Evolutionary conservation across 2,888 invertebrate genomes (phyloP), one percentile per base, ranked within the genome.

Genomic region (Eristalis arbustorum): DNA sequence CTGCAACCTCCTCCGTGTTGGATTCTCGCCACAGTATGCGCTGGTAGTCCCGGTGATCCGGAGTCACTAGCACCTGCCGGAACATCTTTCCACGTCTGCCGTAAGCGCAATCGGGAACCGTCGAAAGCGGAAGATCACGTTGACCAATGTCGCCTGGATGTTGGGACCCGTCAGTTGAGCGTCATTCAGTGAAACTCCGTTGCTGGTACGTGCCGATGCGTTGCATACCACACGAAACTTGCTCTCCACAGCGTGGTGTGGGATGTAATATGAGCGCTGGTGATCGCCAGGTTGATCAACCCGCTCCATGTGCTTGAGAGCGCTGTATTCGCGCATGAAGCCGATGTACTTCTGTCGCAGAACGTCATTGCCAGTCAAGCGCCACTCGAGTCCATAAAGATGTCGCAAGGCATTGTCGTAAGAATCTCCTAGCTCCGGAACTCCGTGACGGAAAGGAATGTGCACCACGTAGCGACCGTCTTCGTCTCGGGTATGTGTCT

Each of bases 161-260:
- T 40, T 75, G 8, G 67, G 56, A 13, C n/a, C n/a, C n/a, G n/a
- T n/a, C n/a, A n/a, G n/a, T n/a, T n/a, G n/a, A n/a, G n/a, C 22
- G 23, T 85, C 81, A 25, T 81, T 88, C 4, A 80, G 42, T 1
- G 83, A 84, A 23, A 83, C 37, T 8, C 75, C 74, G 61, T 23
- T 75, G 22, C 28, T 67, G 3, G 69, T 62, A 13, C 67, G 56
- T 8, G 72, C 79, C 3, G 83, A 84, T 18, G 73, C 73, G 28
- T 76, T 80, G 28, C 83, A 84, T 8, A 84, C 84, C 1, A 84
- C 74, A 14, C 80, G 80, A 82, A 62, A n/a, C n/a, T 88, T 88
- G 0, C 49, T 59, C 25, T 64, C 73, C 0, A 78, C 79, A 5
- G 83, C 75, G 25, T 84, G 81, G 57, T 84, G 78, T 3, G 69